Conservation (phyloP, 1,140 invertebrate genomes). For the Acyrthosiphon pisum region DNA sequence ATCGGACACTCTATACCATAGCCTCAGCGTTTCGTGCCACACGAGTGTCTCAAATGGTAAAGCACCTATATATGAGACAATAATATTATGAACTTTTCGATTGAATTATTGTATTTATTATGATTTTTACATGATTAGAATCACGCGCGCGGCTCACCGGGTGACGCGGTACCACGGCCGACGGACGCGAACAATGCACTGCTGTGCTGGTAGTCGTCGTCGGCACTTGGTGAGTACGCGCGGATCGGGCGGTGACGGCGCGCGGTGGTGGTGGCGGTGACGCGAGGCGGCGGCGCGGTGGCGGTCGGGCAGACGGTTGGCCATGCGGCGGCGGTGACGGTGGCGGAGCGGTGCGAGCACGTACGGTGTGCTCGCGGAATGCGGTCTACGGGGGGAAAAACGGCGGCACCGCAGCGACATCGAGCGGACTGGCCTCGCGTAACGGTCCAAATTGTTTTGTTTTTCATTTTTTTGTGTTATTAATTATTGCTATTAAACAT, state of each 20-base stretch:
- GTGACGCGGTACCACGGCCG: conserved; percentile 29
- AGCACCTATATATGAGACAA: background rate
- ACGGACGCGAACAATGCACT: conserved; percentile 56
- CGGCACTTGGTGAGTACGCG: background rate
- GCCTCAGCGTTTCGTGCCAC: background rate
- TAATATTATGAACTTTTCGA: background rate
- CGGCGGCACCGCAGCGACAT: conserved; percentile 14
- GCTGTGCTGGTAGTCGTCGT: background rate
- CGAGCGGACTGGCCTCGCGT: conserved; percentile 26
- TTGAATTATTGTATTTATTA: conserved; percentile 25
- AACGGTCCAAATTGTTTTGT: conserved; percentile 65
- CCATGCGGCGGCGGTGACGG: background rate
- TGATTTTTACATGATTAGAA: conserved; percentile 10
- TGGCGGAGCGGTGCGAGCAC: conserved; percentile 10
- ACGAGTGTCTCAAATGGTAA: background rate
- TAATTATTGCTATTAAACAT: background rate
- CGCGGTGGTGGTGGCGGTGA: background rate
- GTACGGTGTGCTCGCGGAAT: conserved; percentile 52
- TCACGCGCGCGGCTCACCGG: conserved; percentile 8
- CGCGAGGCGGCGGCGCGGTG: background rate
- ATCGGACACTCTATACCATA: background rate
- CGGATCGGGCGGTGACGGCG: background rate
- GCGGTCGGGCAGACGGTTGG: conserved; percentile 28
- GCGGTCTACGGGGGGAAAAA: conserved; percentile 26
- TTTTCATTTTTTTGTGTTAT: background rate